Conservation (phyloP, 2,888 invertebrate species). For the Pachliopta kotzebuea region DNA sequence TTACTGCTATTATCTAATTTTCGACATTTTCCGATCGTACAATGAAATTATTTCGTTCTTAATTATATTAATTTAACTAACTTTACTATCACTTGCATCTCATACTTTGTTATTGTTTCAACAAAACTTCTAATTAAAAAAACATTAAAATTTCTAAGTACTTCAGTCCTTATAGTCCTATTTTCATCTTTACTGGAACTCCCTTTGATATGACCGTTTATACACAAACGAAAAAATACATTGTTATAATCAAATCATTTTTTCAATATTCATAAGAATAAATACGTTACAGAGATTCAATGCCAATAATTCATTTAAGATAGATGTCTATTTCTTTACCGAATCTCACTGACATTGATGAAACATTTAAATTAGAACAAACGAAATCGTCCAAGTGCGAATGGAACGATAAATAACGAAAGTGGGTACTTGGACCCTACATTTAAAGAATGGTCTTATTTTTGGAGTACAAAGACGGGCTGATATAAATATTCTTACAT, state of each 20-base stretch:
- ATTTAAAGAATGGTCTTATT: constrained; percentile 1
- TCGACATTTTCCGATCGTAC: constrained; percentile 1
- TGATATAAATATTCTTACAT: not conserved
- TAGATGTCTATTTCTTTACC: constrained; percentile 4
- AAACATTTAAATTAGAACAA: constrained; percentile 10
- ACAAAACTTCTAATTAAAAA: too few relatives aligned
- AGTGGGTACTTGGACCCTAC: not conserved
- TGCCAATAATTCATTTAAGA: not conserved
- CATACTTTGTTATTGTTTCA: too few relatives aligned
- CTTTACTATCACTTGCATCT: too few relatives aligned
- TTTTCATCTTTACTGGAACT: not conserved
- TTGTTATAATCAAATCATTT: not conserved
- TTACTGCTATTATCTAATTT: constrained; percentile 10
- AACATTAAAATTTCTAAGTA: too few relatives aligned
- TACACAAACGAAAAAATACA: not conserved
- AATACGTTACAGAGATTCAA: not conserved
- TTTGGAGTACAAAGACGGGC: not conserved
- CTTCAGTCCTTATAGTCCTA: not conserved
- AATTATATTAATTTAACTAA: too few relatives aligned
- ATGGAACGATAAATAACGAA: constrained; percentile 9
- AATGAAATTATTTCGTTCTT: too few relatives aligned
- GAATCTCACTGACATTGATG: constrained; percentile 9
- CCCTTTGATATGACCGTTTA: not conserved
- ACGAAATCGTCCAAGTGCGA: constrained; percentile 10
- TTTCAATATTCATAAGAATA: not conserved